Conservation (phyloP, 2,888 invertebrate genomes). For the Pteria penguin region DNA sequence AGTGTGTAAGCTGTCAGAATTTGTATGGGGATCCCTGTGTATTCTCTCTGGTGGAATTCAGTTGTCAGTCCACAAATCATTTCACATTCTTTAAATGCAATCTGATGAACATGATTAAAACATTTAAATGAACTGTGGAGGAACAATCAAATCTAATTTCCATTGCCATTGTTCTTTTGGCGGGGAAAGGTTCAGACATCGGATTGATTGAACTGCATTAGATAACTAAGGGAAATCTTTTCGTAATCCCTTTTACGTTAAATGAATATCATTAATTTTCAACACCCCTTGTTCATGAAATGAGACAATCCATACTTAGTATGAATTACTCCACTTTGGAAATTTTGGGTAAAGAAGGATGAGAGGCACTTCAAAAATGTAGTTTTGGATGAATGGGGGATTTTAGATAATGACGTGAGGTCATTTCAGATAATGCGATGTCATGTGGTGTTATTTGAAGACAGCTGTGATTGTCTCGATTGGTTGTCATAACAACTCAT, state of each 20-base stretch:
- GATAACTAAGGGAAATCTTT: constrained; percentile 16
- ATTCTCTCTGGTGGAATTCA: background rate
- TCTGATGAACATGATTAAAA: background rate
- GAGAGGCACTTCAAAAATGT: background rate
- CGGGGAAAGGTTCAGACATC: background rate
- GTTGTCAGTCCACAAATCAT: background rate
- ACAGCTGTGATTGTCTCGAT: background rate
- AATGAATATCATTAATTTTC: background rate
- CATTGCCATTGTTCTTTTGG: constrained; percentile 21
- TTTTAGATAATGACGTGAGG: background rate
- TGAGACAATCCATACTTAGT: background rate
- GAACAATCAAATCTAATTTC: background rate
- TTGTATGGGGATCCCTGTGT: too few species aligned
- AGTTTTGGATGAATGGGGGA: background rate
- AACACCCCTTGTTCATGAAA: background rate
- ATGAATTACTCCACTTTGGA: background rate
- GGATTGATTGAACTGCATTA: constrained; percentile 19
- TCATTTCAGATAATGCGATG: background rate
- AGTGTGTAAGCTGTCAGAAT: too few species aligned
- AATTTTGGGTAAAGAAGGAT: background rate
- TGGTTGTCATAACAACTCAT: background rate
- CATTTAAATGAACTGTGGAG: background rate
- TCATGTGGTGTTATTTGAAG: background rate
- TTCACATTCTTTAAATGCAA: background rate
- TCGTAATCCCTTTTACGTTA: background rate